Evolutionary conservation across 2,113 vertebrate genomes (phyloP).

Genomic region (Pelodiscus sinensis): DNA sequence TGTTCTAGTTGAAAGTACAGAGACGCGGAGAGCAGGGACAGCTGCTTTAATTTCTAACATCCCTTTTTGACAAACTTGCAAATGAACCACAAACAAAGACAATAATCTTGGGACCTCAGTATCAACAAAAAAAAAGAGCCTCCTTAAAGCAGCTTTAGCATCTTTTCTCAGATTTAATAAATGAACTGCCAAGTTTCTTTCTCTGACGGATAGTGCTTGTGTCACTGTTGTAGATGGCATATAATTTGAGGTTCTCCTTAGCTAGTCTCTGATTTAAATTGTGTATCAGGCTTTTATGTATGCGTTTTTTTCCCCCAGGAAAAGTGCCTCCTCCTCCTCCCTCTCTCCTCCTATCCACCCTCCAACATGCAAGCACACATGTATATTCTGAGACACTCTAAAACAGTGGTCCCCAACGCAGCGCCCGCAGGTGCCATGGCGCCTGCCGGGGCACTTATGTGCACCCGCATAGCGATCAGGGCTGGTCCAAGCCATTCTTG

Average conservation of each 20-base stretch:
- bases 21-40: neutral
- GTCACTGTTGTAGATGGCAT: neutral
- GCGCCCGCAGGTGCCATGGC: too few relatives aligned
- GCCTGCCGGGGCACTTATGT: too few relatives aligned
- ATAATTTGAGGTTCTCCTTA: neutral
- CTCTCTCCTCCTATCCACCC: too few relatives aligned
- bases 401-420: too few relatives aligned
- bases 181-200: neutral
- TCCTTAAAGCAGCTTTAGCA: neutral
- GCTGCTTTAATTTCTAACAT: neutral
- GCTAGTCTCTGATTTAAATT: neutral
- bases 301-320: neutral
- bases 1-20: conserved; percentile 8
- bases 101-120: neutral
- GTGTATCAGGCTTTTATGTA: neutral
- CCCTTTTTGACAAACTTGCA: neutral
- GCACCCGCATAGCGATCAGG: too few relatives aligned
- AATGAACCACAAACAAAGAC: neutral
- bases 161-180: neutral
- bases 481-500: too few relatives aligned
- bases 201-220: neutral
- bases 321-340: neutral
- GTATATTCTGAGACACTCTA: neutral
- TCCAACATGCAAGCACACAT: rapidly evolving
- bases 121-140: neutral